phyloP scores from a whole-genome alignment of 53 echinoderm and acorn worm species.

The Holothuria leucospilota region DNA sequence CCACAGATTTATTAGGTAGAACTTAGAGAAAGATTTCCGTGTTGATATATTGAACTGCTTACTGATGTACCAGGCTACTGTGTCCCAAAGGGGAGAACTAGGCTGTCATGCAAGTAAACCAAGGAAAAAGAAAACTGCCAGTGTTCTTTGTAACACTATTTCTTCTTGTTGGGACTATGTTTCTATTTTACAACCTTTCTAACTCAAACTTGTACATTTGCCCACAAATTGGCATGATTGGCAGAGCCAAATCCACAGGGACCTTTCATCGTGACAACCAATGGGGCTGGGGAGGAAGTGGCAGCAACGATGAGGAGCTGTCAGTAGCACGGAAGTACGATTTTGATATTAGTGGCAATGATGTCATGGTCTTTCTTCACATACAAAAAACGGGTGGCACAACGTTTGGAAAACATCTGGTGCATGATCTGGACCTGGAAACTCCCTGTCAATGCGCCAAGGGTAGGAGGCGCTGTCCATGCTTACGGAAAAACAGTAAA shows the following conservation, averaged over 20 bases:
- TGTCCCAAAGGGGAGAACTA: not conserved
- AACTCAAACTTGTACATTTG: slow-evolving; percentile 45
- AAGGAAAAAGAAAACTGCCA: slow-evolving; percentile 21
- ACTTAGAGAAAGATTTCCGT: too few species aligned
- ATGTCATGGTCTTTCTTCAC: slow-evolving; percentile 92
- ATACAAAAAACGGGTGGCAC: slow-evolving; percentile 99
- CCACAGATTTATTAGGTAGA: too few species aligned
- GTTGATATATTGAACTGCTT: too few species aligned
- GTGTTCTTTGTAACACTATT: slow-evolving; percentile 28
- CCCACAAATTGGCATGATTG: slow-evolving; percentile 22
- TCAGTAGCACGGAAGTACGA: slow-evolving; percentile 23
- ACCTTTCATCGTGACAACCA: not conserved
- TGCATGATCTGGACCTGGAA: slow-evolving; percentile 67
- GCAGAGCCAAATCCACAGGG: not conserved
- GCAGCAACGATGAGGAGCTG: not conserved
- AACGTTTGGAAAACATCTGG: slow-evolving; percentile 80
- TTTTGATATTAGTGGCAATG: slow-evolving; percentile 63
- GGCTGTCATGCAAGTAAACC: slow-evolving; percentile 43
- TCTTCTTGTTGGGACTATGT: slow-evolving; percentile 35
- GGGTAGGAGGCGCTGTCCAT: slow-evolving; percentile 63
- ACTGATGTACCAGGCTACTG: too few species aligned
- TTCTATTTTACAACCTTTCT: slow-evolving; percentile 36
- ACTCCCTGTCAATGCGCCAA: slow-evolving; percentile 74
- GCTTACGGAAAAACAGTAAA: slow-evolving; percentile 73
- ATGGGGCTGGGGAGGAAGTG: slow-evolving; percentile 13